Base-by-base conservation (phyloP, 2,888 invertebrate genomes). In the Andrena hattorfiana region DNA sequence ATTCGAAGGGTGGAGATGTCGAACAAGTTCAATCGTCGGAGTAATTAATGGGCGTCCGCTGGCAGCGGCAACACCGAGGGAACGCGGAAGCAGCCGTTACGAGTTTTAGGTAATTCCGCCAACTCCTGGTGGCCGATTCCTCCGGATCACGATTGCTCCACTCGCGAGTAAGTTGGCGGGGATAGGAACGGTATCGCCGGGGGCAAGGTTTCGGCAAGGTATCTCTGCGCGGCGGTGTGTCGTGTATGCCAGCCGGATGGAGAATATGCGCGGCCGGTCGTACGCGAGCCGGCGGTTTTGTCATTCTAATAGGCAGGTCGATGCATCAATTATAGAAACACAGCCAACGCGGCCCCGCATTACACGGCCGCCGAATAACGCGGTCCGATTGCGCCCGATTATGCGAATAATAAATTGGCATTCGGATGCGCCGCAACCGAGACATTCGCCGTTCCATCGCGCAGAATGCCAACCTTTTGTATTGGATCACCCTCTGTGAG, bases 241-340 rank as follows among this genome's bases (percentile, higher is more conserved):
- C 83, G 84, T 83, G 84, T 86, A 84, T 77, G 64, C 74, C 62
- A 16, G 77, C 59, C 73, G 76, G 73, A 13, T 51, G 28, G 54
- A 56, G 85, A 84, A 87, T 89, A 85, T 82, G 85, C 88, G 84
- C 73, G 81, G 81, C 81, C 79, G 85, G 77, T 81, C 82, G 83
- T 86, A 89, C 85, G 87, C 77, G 86, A 85, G 76, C 85, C 86
- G 82, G 87, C 89, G 92, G 91, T 92, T 93, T 93, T 92, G 91
- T 90, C 91, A 91, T 92, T 92, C 92, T 91, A 92, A 93, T 92
- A 90, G 90, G 87, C 82, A 83, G 86, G 83, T 87, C 90, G 89
- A 92, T 92, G 92, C 93, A 93, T 93, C 93, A 93, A 93, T 93
- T 93, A 92, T 92, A 92, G 92, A 92, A 92, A 92, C 92, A 91